Evolutionary conservation across 2,113 vertebrate species (phyloP).

Genomic region (Ammodytes dubius): DNA sequence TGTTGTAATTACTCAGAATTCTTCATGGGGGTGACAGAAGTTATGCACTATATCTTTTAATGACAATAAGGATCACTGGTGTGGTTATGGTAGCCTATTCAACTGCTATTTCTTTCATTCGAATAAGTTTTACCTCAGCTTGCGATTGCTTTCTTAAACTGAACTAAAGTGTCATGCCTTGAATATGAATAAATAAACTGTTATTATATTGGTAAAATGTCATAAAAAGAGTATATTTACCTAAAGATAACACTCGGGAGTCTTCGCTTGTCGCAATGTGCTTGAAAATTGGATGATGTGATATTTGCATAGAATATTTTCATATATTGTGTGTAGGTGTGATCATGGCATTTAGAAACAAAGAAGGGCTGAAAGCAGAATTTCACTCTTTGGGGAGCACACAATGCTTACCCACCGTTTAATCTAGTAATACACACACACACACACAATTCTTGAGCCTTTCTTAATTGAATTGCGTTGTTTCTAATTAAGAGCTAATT

Average conservation of each 20-base stretch:
- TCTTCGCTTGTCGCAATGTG: slow-evolving; percentile 10
- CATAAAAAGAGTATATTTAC: slow-evolving; percentile 37
- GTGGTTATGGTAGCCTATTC: neutral
- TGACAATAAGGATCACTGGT: neutral
- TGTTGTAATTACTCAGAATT: too few species aligned
- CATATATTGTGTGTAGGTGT: slow-evolving; percentile 38
- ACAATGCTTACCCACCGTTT: slow-evolving; percentile 63
- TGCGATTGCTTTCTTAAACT: slow-evolving; percentile 21
- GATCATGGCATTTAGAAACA: slow-evolving; percentile 63
- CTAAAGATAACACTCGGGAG: slow-evolving; percentile 25
- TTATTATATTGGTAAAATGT: slow-evolving; percentile 54
- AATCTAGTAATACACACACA: slow-evolving; percentile 55
- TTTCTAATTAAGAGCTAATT: slow-evolving; percentile 74
- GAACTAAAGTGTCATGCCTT: slow-evolving; percentile 12
- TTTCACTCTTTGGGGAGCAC: slow-evolving; percentile 1
- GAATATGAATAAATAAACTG: slow-evolving; percentile 21
- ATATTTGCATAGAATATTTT: slow-evolving; percentile 60
- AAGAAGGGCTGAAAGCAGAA: slow-evolving; percentile 47
- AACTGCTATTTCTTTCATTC: slow-evolving; percentile 10
- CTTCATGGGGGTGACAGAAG: too few species aligned
- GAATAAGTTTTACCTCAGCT: slow-evolving; percentile 4
- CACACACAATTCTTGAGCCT: slow-evolving; percentile 69
- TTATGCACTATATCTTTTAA: too few species aligned
- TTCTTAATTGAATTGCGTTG: slow-evolving; percentile 73
- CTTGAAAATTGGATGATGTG: slow-evolving; percentile 53